Base-by-base conservation (phyloP, 2,888 invertebrate genomes). In the Vanessa cardui region DNA sequence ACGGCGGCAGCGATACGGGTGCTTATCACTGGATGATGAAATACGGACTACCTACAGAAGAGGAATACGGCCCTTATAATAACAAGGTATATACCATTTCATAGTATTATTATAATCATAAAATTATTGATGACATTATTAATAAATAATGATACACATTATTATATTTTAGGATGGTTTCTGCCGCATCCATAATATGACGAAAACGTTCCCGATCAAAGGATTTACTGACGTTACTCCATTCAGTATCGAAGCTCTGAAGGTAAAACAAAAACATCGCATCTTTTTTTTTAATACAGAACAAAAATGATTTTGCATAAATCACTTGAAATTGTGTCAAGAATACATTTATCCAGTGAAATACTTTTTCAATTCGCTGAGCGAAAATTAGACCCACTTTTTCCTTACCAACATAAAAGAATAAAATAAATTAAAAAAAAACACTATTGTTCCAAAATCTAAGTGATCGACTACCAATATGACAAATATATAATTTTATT, bases 21-120 rank as follows among this genome's bases (percentile, higher is more conserved):
- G 95, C 97, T 0, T 99, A 98, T 80, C 94, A 96, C 70, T 99
- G 97, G 96, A 97, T 98, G 87, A 94, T 96, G 92, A 94, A 96
- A 80, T 95, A 96, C 64, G 90, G 90, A 16, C 89, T 98, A 20
- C 97, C 98, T 0, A 95, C 96, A 6, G 97, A 97, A 87, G 97
- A 96, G 63, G 96, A 96, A 72, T 99, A 99, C 83, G 98, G 98
- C 16, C 94, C 95, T 39, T 99, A 99, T 80, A 87, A 96, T 68
- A 97, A 97, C 69, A 95, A 95, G 91, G 96, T 87, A 66, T 21
- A 18, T 6, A 8, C 1, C 15, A 18, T 52, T 62, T 44, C 18
- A 12, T 20, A 49, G 8, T 18, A 20, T 9, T 49, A 49, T 7
- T 49, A 18, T 1, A 12, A 8, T 20, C 18, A 9, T 16, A n/a